phyloP scores from a whole-genome alignment of 2,113 vertebrate species.

The Ameiurus melas region DNA sequence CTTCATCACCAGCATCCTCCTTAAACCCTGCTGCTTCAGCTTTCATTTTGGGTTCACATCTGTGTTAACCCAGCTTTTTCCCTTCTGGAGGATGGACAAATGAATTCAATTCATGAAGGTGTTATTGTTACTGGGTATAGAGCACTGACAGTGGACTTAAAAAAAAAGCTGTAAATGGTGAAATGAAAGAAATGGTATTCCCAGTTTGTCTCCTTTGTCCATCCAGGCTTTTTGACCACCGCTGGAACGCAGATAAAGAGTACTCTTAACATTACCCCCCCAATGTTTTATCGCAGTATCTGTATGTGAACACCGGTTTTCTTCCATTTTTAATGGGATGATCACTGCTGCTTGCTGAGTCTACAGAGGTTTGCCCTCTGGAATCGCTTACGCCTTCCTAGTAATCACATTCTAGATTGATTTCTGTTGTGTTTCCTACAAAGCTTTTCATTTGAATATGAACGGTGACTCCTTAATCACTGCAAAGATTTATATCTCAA shows the following conservation, averaged over 20 bases:
- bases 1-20: slow-evolving; percentile 4
- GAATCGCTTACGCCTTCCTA: not conserved
- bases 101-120: not conserved
- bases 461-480: not conserved
- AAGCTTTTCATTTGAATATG: not conserved
- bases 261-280: too few species aligned
- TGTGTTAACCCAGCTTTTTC: slow-evolving; percentile 17
- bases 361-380: not conserved
- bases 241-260: not conserved
- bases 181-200: not conserved
- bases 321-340: not conserved
- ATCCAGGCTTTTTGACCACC: not conserved
- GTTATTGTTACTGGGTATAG: not conserved
- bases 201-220: slow-evolving; percentile 23
- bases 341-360: not conserved
- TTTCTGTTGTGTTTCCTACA: not conserved
- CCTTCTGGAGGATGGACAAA: slow-evolving; percentile 29
- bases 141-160: not conserved
- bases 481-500: not conserved
- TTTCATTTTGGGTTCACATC: slow-evolving; percentile 1
- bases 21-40: slow-evolving; percentile 25
- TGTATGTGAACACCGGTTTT: not conserved
- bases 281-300: not conserved
- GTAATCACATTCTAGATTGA: not conserved
- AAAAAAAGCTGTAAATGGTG: not conserved